Evolutionary conservation across 1,140 invertebrate species (phyloP).

Genomic region (Palaemon carinicauda): DNA sequence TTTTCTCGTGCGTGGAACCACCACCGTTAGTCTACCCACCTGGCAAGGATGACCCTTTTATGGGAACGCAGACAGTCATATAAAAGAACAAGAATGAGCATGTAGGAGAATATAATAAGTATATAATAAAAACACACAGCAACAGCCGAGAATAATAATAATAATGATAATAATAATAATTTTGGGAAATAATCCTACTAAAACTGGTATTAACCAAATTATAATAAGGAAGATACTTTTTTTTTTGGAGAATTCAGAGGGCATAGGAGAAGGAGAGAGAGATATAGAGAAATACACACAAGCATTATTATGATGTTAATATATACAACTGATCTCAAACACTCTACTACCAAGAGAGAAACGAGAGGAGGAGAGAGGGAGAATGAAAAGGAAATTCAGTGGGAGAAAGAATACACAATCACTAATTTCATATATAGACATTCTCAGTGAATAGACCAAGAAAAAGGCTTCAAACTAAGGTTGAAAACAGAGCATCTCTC

Average conservation of each 20-base stretch:
- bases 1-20: background rate
- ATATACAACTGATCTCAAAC: too few species aligned
- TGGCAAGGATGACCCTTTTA: slow-evolving; percentile 25
- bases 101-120: slow-evolving; percentile 14
- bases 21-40: slow-evolving; percentile 17
- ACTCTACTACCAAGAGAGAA: background rate
- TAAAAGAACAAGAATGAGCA: slow-evolving; percentile 31
- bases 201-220: too few species aligned
- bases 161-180: background rate
- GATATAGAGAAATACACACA: too few species aligned
- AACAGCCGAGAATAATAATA: slow-evolving; percentile 21
- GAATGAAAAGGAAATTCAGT: background rate
- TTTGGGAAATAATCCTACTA: too few species aligned
- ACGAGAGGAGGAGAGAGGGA: background rate
- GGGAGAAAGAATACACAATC: background rate
- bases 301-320: too few species aligned
- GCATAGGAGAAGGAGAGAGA: too few species aligned
- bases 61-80: slow-evolving; percentile 31
- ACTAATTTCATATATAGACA: background rate
- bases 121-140: background rate
- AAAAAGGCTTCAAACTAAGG: background rate
- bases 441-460: too few species aligned
- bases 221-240: too few species aligned
- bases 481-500: background rate
- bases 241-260: too few species aligned